Evolutionary conservation across 2,797 vertebrate species (phyloP).

Genomic region (Hipposideros larvatus): DNA sequence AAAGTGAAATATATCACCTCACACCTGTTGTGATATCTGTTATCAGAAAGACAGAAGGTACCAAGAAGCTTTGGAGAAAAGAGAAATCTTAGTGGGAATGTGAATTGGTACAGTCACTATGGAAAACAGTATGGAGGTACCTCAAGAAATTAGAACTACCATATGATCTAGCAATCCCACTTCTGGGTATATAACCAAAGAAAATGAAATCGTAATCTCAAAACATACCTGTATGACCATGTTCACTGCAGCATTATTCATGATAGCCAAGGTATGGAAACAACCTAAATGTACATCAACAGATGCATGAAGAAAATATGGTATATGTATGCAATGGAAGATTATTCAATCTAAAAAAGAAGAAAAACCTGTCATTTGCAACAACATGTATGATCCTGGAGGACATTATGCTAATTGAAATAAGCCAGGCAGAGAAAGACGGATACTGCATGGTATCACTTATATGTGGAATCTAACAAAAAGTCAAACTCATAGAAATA

Average conservation of each 20-base stretch:
- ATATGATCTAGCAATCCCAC: not conserved
- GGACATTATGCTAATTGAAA: not conserved
- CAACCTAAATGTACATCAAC: not conserved
- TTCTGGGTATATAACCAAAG: not conserved
- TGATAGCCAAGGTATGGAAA: not conserved
- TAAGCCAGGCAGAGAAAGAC: not conserved
- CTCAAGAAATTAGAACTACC: not conserved
- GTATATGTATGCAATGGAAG: not conserved
- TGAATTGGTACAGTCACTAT: not conserved
- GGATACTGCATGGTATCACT: not conserved
- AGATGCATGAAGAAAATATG: not conserved
- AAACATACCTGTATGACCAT: not conserved
- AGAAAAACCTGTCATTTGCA: not conserved
- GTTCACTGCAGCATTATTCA: not conserved
- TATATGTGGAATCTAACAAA: not conserved
- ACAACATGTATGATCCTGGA: not conserved
- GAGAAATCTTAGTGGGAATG: not conserved
- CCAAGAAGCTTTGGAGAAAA: not conserved
- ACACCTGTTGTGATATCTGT: not conserved
- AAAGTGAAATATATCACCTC: not conserved
- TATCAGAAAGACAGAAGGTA: not conserved
- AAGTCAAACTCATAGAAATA: not conserved
- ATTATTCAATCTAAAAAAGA: not conserved
- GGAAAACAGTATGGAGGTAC: not conserved
- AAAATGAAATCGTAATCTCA: not conserved